These are phyloP conservation scores for Mylabris sibirica DNA, from an alignment of 2,888 invertebrate genomes.

Conservation along the genomic window DNA sequence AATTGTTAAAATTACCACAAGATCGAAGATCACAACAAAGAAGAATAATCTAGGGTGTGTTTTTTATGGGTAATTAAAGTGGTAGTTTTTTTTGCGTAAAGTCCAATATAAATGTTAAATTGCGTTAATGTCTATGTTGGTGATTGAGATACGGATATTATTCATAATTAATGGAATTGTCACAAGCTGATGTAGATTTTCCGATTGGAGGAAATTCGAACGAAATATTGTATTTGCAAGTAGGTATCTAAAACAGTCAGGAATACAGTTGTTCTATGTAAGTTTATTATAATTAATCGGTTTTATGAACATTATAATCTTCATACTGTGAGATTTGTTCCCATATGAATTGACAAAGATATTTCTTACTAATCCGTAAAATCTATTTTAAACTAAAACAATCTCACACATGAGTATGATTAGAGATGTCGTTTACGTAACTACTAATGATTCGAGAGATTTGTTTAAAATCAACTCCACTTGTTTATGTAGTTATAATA, in stretches of 20 bases:
- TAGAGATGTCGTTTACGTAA: background rate
- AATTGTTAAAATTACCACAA: background rate
- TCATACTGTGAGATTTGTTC: background rate
- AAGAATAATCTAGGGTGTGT: too few relatives aligned
- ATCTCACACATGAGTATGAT: too few relatives aligned
- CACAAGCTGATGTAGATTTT: background rate
- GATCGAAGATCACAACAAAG: too few relatives aligned
- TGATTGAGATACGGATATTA: background rate
- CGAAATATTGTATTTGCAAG: background rate
- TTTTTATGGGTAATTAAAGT: too few relatives aligned
- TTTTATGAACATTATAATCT: background rate
- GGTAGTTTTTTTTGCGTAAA: too few relatives aligned
- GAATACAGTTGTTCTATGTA: background rate
- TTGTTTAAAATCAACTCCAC: background rate
- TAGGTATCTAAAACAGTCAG: background rate
- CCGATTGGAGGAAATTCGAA: too few relatives aligned
- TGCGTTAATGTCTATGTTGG: too few relatives aligned
- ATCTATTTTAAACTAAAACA: background rate
- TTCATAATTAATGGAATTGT: background rate
- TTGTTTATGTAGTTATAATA: constrained; percentile 4
- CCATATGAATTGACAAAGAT: background rate
- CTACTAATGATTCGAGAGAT: background rate
- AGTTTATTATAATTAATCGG: background rate
- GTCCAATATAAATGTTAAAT: background rate
- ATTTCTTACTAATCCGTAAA: background rate